phyloP scores from a whole-genome alignment of 2,888 invertebrate genomes.

The Hyposoter didymator region DNA sequence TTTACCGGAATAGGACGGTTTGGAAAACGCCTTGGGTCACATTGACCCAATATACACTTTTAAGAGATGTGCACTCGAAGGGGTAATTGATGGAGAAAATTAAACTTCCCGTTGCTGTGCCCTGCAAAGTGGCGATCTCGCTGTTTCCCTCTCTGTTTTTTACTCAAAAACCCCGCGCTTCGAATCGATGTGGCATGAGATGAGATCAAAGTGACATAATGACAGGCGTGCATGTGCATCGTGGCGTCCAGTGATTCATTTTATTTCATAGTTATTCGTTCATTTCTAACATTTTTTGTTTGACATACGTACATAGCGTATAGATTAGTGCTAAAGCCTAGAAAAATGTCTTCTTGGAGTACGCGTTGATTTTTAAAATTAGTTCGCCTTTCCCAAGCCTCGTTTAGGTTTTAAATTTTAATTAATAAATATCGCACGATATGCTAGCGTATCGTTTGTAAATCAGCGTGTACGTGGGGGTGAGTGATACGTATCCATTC shows the following conservation, averaged over 20 bases:
- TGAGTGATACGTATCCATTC: constrained; percentile 67
- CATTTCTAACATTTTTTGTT: constrained; percentile 32
- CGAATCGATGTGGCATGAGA: constrained; percentile 50
- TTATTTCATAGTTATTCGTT: constrained; percentile 28
- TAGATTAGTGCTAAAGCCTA: constrained; percentile 28
- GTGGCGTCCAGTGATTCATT: constrained; percentile 60
- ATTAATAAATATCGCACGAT: constrained; percentile 3
- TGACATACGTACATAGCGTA: constrained; percentile 22
- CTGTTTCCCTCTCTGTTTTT: background rate
- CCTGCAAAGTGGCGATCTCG: constrained; percentile 29
- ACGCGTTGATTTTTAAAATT: constrained; percentile 17
- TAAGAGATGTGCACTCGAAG: too few relatives aligned
- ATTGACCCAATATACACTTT: too few relatives aligned
- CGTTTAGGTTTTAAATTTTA: constrained; percentile 12
- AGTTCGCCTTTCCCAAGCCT: constrained; percentile 31
- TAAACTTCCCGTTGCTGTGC: constrained; percentile 28
- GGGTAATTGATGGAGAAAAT: background rate
- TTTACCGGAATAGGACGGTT: too few relatives aligned
- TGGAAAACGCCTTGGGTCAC: too few relatives aligned
- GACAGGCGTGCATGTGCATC: constrained; percentile 69
- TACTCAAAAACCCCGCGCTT: constrained; percentile 44
- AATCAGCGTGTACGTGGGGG: constrained; percentile 36
- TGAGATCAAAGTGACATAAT: constrained; percentile 61
- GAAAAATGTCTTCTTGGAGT: constrained; percentile 23
- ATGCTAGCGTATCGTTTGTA: constrained; percentile 5